Conservation (phyloP, 2,797 vertebrate genomes). For the Scleropages formosus region DNA sequence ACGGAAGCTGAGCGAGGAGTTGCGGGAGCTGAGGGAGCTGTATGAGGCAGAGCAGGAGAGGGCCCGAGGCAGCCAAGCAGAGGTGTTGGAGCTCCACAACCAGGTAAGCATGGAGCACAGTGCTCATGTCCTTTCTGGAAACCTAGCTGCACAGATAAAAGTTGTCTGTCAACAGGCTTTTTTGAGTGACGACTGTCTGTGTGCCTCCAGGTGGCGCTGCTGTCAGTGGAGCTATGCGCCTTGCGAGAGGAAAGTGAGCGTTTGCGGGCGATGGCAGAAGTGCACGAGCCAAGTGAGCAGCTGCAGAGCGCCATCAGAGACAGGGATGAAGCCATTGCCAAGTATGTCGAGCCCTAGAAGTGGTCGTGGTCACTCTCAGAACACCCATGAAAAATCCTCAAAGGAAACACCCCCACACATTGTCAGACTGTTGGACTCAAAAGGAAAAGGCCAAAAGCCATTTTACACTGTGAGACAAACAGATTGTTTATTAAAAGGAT, state of each 20-base stretch:
- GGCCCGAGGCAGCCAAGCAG: conserved; percentile 75
- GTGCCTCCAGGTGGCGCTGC: conserved; percentile 79
- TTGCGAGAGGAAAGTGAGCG: conserved; percentile 83
- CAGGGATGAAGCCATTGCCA: conserved; percentile 91
- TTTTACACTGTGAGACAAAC: no score
- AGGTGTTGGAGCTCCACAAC: conserved; percentile 85
- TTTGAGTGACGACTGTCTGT: neutral
- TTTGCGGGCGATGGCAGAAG: conserved; percentile 76
- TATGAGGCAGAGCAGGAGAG: conserved; percentile 85
- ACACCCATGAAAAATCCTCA: neutral
- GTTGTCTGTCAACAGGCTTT: neutral
- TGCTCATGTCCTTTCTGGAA: neutral
- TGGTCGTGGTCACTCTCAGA: neutral
- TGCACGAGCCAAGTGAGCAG: conserved; percentile 80
- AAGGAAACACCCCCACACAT: neutral
- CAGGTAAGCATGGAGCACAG: conserved; percentile 68
- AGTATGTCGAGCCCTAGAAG: conserved; percentile 61
- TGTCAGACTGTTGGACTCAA: neutral
- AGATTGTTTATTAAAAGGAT: neutral
- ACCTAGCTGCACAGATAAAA: neutral
- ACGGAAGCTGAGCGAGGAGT: conserved; percentile 87
- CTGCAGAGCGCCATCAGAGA: conserved; percentile 91
- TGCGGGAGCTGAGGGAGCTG: conserved; percentile 80
- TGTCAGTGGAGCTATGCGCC: conserved; percentile 86
- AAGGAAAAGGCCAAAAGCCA: no score